Base-by-base conservation (phyloP, 2,113 vertebrate genomes). In the Stigmatopora nigra region DNA sequence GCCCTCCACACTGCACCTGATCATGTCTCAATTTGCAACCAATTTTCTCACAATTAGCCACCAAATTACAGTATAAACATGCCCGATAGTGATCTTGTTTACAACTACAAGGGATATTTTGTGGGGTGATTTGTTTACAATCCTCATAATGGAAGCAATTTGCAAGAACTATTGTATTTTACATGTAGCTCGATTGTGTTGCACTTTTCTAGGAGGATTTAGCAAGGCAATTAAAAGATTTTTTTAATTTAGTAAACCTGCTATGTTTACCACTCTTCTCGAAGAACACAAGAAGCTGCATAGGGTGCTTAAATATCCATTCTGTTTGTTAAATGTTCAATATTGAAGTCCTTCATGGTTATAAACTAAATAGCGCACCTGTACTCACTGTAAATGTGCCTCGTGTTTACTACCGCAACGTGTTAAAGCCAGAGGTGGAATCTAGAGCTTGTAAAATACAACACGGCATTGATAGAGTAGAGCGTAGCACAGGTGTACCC, bases 21-120 rank as follows among this genome's bases (percentile, higher is more conserved):
- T 83, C 65, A 91, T 89, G 91, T 88, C 88, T 90, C 88, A 92
- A 91, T 91, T 90, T 90, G 89, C 87, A 90, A 77, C 87, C 84
- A 89, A 89, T 91, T 86, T 75, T 80, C 76, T 78, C 57, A 88
- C 82, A 88, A 89, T 89, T 87, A 84, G 82, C 71, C 81, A 87
- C 82, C 73, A 87, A 87, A 89, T 88, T 78, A 83, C 76, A 86
- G 84, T 65, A 82, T 90, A 90, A 89, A 89, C 88, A 90, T 65
- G 72, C 63, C 76, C 80, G 86, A 90, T 89, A 89, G 88, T 85
- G 81, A 89, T 91, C 88, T 89, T 87, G 84, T 88, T 88, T 86
- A 85, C 85, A 83, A 88, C 83, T 88, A 87, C 87, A 84, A 69
- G 63, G 38, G 0, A 6, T 7, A 7, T 41, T 41, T 41, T 41